Conservation (phyloP, 2,797 vertebrate species). For the Cyprinella venusta region DNA sequence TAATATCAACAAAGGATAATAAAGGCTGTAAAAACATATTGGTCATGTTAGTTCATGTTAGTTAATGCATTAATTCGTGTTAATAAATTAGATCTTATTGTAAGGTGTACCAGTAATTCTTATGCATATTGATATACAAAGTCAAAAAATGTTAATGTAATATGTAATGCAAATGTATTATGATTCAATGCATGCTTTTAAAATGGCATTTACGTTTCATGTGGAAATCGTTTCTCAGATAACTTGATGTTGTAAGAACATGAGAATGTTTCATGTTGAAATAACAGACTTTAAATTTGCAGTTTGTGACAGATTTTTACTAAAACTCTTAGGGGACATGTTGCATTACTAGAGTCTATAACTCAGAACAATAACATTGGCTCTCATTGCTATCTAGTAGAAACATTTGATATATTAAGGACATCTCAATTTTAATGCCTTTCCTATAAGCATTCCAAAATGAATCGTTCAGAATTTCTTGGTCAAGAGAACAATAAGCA, state of each 20-base stretch:
- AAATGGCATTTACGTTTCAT: not conserved
- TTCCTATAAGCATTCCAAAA: not conserved
- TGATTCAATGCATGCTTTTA: slow-evolving; percentile 1
- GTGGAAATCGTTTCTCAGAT: not conserved
- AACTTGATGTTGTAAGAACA: not conserved
- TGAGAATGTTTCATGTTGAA: not conserved
- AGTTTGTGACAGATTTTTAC: not conserved
- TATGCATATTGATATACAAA: not conserved
- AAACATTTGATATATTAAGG: not conserved
- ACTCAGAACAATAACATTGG: not conserved
- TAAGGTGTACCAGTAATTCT: not conserved
- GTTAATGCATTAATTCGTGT: not conserved
- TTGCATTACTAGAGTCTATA: not conserved
- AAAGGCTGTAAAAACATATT: not conserved
- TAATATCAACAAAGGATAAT: not conserved
- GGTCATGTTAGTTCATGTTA: not conserved
- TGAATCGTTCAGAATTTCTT: not conserved
- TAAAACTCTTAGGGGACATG: not conserved
- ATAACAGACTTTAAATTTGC: not conserved
- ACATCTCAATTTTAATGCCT: not conserved
- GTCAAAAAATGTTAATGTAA: not conserved
- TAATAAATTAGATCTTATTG: not conserved
- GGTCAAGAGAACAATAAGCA: slow-evolving; percentile 12
- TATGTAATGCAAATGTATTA: not conserved
- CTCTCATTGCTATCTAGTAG: not conserved